phyloP scores from a whole-genome alignment of 2,888 invertebrate species.

The Standfussiana lucernea region DNA sequence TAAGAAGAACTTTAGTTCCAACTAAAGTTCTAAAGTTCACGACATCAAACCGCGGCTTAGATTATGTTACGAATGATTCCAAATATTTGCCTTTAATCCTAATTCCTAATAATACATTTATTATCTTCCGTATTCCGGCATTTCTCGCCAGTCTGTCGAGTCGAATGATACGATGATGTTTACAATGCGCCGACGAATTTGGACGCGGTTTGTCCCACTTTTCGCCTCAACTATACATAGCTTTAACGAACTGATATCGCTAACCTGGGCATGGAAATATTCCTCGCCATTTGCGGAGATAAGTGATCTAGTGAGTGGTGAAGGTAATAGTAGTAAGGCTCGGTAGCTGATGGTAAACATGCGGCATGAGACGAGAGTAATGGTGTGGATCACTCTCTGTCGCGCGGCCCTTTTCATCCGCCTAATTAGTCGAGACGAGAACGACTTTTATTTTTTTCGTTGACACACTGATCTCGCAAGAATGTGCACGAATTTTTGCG shows the following conservation, averaged over 20 bases:
- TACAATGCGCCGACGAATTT: slow-evolving; percentile 67
- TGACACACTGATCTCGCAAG: slow-evolving; percentile 36
- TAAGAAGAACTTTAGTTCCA: slow-evolving; percentile 27
- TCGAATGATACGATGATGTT: slow-evolving; percentile 55
- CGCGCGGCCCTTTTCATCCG: slow-evolving; percentile 78
- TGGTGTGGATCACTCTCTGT: slow-evolving; percentile 72
- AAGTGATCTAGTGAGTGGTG: slow-evolving; percentile 44
- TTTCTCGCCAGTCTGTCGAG: slow-evolving; percentile 37
- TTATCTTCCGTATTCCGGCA: slow-evolving; percentile 61
- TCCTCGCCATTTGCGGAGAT: slow-evolving; percentile 36
- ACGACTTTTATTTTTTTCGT: slow-evolving; percentile 68
- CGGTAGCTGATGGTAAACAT: slow-evolving; percentile 57
- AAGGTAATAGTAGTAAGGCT: slow-evolving; percentile 61
- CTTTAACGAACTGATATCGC: slow-evolving; percentile 23
- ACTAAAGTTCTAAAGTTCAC: slow-evolving; percentile 37
- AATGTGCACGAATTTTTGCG: slow-evolving; percentile 35
- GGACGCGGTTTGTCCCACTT: slow-evolving; percentile 62
- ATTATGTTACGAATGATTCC: slow-evolving; percentile 28
- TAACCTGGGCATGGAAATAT: slow-evolving; percentile 38
- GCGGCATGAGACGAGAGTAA: slow-evolving; percentile 68
- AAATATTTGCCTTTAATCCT: slow-evolving; percentile 45
- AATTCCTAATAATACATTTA: slow-evolving; percentile 63
- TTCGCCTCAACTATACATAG: slow-evolving; percentile 39
- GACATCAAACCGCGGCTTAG: slow-evolving; percentile 19
- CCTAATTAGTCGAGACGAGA: slow-evolving; percentile 79